These are phyloP conservation scores for Pentalonia nigronervosa DNA, from an alignment of 1,140 invertebrate genomes.

Conservation along the genomic window DNA sequence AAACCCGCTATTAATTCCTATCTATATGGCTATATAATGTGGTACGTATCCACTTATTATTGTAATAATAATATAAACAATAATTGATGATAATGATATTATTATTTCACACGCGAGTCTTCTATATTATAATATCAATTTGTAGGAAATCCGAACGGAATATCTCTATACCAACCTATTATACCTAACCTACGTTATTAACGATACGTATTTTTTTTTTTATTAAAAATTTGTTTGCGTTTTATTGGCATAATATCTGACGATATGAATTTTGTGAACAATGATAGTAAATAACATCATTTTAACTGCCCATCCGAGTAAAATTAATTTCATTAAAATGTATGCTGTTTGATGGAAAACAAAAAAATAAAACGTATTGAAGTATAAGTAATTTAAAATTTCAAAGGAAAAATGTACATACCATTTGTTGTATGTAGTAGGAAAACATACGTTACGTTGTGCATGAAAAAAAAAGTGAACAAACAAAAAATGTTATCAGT, in stretches of 20 bases:
- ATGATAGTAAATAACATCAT: background rate
- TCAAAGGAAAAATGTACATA: background rate
- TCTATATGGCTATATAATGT: too few species aligned
- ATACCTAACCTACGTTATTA: background rate
- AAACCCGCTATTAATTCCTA: too few species aligned
- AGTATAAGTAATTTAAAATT: background rate
- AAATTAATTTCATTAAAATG: background rate
- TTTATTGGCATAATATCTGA: too few species aligned
- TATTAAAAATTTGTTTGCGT: too few species aligned
- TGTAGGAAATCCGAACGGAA: background rate
- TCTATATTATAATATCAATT: background rate
- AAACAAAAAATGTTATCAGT: conserved; percentile 22
- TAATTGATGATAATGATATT: background rate
- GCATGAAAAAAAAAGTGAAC: background rate
- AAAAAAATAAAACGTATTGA: background rate
- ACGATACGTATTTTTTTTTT: background rate
- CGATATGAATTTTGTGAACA: background rate
- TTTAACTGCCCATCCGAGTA: background rate
- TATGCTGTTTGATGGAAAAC: background rate
- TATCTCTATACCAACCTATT: background rate
- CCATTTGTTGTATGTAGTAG: background rate
- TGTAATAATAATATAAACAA: background rate
- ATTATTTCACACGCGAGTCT: background rate
- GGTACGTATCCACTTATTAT: background rate
- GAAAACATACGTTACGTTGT: background rate